Evolutionary conservation across 2,797 vertebrate genomes (phyloP).

Genomic region (Megaceryle alcyon): DNA sequence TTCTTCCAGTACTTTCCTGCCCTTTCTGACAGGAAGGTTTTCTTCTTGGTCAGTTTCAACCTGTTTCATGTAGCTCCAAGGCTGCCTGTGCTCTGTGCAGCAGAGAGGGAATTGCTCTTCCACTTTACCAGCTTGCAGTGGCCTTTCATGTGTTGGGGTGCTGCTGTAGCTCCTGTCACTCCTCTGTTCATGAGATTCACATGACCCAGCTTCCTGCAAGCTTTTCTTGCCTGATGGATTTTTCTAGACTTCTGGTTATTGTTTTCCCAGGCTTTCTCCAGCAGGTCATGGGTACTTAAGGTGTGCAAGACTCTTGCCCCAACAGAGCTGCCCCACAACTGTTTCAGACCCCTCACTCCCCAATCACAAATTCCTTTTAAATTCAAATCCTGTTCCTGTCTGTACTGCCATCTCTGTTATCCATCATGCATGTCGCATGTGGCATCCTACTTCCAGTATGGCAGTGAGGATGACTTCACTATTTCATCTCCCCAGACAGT

Average conservation of each 20-base stretch:
- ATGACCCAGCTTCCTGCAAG: not conserved
- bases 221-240: not conserved
- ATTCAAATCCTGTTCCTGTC: not conserved
- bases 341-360: not conserved
- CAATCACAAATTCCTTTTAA: not conserved
- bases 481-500: not conserved
- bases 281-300: not conserved
- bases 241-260: not conserved
- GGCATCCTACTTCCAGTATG: not conserved
- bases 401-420: not conserved
- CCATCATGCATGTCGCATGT: accelerated
- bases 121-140: not conserved
- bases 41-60: not conserved
- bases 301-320: not conserved
- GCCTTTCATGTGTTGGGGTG: not conserved
- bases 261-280: not conserved
- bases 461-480: accelerated
- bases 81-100: not conserved
- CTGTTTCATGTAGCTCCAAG: not conserved
- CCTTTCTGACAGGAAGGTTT: not conserved
- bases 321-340: not conserved
- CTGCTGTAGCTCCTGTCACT: not conserved
- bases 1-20: not conserved
- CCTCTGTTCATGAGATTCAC: not conserved
- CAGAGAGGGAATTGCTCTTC: not conserved